Base-by-base conservation (phyloP, 2,888 invertebrate genomes). In the Pyrocoelia pectoralis region DNA sequence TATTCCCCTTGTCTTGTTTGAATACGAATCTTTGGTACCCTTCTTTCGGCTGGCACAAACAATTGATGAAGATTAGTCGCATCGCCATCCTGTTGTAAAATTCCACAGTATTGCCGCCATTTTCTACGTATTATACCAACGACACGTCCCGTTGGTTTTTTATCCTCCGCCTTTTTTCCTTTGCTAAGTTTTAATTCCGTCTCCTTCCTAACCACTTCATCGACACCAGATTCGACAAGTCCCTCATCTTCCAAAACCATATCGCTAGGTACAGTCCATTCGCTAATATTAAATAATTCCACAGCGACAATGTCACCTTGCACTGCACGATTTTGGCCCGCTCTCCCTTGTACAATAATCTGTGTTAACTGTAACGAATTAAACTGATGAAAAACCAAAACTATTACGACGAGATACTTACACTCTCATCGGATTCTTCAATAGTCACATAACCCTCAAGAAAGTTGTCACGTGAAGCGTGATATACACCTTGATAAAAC, bases 41-140 rank as follows among this genome's bases (percentile, higher is more conserved):
- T 90, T 64, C 91, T 88, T 78, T 99, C 98, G 0, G 98, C 95
- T 15, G 99, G 97, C 1, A 96, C 88, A 82, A 99, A 98, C 1
- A 98, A 83, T 78, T 98, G 97, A 15, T 92, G 85, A 0, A 86
- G 84, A 41, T 59, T 13, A 0, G 88, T 86, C 43, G 88, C 86
- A 80, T 69, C 59, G 18, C 60, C 85, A 76, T 90, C 93, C 0
- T 90, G 88, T 79, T 94, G 89, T 57, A 99, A 81, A 72, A 98
- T 95, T 10, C 99, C 99, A 82, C 98, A 99, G 81, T 98, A 98
- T 77, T 97, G 98, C 40, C 97, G 85, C 97, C 98, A 98, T 78
- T 98, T 98, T 59, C 98, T 86, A 68, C 94, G 88, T 61, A 99
- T 93, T 67, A 99, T 95, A 1, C 97, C 98, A n/a, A 99, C 96